phyloP scores from a whole-genome alignment of 2,888 invertebrate species.

The Lasioglossum zephyrum region DNA sequence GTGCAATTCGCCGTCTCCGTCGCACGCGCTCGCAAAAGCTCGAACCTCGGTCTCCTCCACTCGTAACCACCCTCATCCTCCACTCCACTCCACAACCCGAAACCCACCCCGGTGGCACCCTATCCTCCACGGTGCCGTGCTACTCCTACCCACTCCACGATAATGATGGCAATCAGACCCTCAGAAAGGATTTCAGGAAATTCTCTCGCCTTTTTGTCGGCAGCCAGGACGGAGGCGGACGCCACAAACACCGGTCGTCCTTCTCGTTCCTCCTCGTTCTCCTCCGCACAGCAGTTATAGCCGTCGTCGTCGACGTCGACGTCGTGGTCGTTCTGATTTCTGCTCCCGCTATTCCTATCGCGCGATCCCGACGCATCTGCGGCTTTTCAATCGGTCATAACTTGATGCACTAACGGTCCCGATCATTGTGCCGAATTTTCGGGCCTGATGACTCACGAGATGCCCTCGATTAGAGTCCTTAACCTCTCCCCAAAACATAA shows the following conservation, averaged over 20 bases:
- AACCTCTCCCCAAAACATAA: background rate
- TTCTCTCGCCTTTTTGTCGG: slow-evolving; percentile 85
- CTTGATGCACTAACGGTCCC: background rate
- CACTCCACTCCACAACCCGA: slow-evolving; percentile 63
- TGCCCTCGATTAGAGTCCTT: background rate
- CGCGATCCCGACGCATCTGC: slow-evolving; percentile 14
- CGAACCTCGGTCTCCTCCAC: slow-evolving; percentile 60
- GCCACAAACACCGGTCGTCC: slow-evolving; percentile 83
- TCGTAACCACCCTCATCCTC: slow-evolving; percentile 69
- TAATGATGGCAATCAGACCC: slow-evolving; percentile 85
- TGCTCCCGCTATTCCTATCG: background rate
- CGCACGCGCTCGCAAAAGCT: slow-evolving; percentile 39
- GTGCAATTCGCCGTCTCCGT: slow-evolving; percentile 39
- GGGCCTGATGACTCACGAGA: background rate
- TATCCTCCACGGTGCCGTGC: slow-evolving; percentile 75
- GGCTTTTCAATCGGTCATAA: background rate
- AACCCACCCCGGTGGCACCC: slow-evolving; percentile 69
- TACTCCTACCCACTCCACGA: slow-evolving; percentile 83
- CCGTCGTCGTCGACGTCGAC: slow-evolving; percentile 15
- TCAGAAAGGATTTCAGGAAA: slow-evolving; percentile 85
- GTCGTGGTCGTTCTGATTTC: slow-evolving; percentile 14
- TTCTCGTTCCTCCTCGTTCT: slow-evolving; percentile 51
- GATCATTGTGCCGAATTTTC: background rate
- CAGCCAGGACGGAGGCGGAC: slow-evolving; percentile 81
- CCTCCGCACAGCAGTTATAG: background rate